These are phyloP conservation scores for Eospalax fontanierii DNA, from an alignment of 2,797 vertebrate species.

Conservation along the genomic window DNA sequence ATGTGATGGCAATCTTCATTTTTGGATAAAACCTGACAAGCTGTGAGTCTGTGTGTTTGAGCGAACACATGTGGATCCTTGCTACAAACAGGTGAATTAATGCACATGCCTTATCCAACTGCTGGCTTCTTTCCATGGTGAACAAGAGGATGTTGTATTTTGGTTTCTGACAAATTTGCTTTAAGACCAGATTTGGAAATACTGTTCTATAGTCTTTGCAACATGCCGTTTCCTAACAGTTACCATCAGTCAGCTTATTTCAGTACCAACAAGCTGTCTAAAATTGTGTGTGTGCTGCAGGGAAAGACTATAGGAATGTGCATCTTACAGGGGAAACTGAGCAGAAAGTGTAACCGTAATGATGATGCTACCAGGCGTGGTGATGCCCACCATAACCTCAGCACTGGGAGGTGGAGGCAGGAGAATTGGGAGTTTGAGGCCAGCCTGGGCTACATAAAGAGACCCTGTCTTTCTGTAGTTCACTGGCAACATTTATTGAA, in stretches of 20 bases:
- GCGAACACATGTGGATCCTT: conserved; percentile 64
- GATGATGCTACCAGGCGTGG: neutral
- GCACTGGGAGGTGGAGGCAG: neutral
- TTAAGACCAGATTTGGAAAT: conserved; percentile 68
- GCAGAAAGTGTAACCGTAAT: neutral
- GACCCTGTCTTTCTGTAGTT: neutral
- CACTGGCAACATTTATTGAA: conserved; percentile 52
- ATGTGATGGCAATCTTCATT: conserved; percentile 92
- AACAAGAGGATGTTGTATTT: conserved; percentile 75
- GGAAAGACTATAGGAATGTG: neutral
- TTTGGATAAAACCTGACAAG: conserved; percentile 84
- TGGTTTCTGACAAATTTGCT: conserved; percentile 35
- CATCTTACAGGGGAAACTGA: neutral
- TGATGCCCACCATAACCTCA: neutral
- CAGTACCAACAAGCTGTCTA: conserved; percentile 34
- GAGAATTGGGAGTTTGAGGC: neutral
- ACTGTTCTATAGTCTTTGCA: conserved; percentile 65
- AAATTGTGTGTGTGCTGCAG: neutral
- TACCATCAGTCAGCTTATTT: conserved; percentile 14
- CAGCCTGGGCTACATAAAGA: neutral
- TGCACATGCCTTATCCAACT: conserved; percentile 84
- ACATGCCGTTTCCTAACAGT: conserved; percentile 62
- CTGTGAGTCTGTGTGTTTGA: conserved; percentile 78
- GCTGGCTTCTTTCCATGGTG: conserved; percentile 81
- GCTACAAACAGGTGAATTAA: conserved; percentile 85